Base-by-base conservation (phyloP, 1,140 invertebrate genomes). In the Hylaeus volcanicus region DNA sequence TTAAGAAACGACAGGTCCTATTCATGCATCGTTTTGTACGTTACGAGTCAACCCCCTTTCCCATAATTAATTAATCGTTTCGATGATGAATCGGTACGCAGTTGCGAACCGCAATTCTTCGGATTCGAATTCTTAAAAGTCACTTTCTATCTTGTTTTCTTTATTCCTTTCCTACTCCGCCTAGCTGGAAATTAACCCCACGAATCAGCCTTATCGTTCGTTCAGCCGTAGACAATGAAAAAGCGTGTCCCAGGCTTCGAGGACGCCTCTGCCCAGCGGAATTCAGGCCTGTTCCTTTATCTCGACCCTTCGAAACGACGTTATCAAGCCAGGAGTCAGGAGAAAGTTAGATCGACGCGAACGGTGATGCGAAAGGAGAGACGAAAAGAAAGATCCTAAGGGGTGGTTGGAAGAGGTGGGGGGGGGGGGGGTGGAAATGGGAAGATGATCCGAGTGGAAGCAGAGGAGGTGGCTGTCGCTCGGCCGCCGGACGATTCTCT, bases 401-500 rank as follows among this genome's bases (percentile, higher is more conserved):
- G 15, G 41, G 48, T 45, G 56, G 45, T 12, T 3, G 15, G 43
- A 74, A 39, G 48, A 58, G 60, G 73, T 51, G 60, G 48, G 64
- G 41, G 68, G 41, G 68, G 41, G 71, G 77, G 70, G 79, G 72
- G 56, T 53, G 68, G 58, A 65, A 41, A 4, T 64, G 63, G 64
- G 48, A 60, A 78, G 79, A 74, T 81, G 56, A 82, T 72, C 64
- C 66, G 82, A 65, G 71, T 78, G 77, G 81, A 83, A 85, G 73
- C 77, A 79, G 76, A 88, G 79, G 85, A 89, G 84, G 83, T 86
- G 86, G 83, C 85, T 89, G 90, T 89, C 88, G 91, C 87, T 90
- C 89, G 91, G 89, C 88, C 88, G 89, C 89, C 87, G 91, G 89
- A 92, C 91, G 91, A 92, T 93, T 93, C 92, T 92, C 91, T 92